These are phyloP conservation scores for Sebastes goodei DNA, from an alignment of 2,797 vertebrate genomes.

Conservation along the genomic window DNA sequence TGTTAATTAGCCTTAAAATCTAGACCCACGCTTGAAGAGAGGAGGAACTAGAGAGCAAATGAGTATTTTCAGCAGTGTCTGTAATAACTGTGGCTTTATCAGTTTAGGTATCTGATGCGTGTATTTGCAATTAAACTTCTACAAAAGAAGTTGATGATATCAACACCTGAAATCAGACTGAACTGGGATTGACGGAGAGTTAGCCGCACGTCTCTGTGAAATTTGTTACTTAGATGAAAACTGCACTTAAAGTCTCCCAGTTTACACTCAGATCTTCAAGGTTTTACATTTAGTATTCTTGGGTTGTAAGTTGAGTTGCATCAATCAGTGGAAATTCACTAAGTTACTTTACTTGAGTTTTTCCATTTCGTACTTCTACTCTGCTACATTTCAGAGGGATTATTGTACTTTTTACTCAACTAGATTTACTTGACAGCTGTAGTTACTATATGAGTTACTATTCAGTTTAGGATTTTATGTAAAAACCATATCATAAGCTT, in stretches of 20 bases:
- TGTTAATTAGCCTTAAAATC: constrained; percentile 26
- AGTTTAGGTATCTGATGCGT: neutral
- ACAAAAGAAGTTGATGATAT: constrained; percentile 8
- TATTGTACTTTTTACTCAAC: no score
- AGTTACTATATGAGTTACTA: fast-evolving
- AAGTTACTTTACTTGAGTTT: neutral
- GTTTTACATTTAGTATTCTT: neutral
- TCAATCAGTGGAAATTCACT: neutral
- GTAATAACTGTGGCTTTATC: constrained; percentile 5
- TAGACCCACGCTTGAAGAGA: neutral
- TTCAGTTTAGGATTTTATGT: no score
- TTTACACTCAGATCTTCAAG: neutral
- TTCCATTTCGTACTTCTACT: neutral
- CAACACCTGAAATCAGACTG: neutral
- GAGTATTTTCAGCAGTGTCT: neutral
- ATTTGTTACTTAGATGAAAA: neutral
- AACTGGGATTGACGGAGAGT: neutral
- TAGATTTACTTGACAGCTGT: no score
- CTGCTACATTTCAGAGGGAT: no score
- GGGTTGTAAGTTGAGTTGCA: neutral
- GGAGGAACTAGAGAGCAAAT: neutral
- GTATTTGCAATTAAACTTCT: constrained; percentile 29
- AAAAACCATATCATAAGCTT: neutral
- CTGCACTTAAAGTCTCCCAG: neutral
- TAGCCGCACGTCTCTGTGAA: neutral